These are phyloP conservation scores for Adelognathus sp. DNA, from an alignment of 2,888 invertebrate species.

Conservation along the genomic window DNA sequence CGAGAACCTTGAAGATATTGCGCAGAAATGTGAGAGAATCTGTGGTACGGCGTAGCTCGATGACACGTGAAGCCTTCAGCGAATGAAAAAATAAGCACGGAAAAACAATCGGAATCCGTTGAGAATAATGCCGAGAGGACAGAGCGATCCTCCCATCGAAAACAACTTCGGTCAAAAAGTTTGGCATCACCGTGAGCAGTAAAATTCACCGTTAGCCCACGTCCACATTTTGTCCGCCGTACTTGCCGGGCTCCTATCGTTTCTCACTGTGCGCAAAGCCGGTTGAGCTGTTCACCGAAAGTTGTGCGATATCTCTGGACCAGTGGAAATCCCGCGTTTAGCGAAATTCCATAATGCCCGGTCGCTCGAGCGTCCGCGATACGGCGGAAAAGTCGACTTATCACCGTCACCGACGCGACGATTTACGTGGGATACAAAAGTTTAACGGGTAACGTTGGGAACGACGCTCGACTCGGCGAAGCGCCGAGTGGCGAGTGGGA, in stretches of 20 bases:
- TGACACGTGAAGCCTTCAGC: neutral
- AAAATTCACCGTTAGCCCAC: slow-evolving; percentile 2
- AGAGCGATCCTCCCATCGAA: neutral
- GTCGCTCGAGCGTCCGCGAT: neutral
- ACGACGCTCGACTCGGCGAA: neutral
- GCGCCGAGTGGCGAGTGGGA: neutral
- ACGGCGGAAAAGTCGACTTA: slow-evolving; percentile 1
- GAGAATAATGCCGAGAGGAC: too few relatives aligned
- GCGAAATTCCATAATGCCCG: slow-evolving; percentile 42
- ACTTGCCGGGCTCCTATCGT: neutral
- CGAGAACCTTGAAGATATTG: neutral
- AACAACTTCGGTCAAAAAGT: neutral
- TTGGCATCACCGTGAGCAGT: neutral
- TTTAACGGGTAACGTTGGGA: slow-evolving; percentile 16
- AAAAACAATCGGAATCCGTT: too few relatives aligned
- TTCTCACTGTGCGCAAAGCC: slow-evolving; percentile 8
- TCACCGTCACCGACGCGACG: neutral
- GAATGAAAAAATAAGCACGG: too few relatives aligned
- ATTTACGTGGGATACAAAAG: slow-evolving; percentile 38
- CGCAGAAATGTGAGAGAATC: neutral
- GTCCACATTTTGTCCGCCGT: neutral
- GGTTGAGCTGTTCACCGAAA: slow-evolving; percentile 37
- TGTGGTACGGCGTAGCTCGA: neutral
- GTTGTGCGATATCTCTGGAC: slow-evolving; percentile 19
- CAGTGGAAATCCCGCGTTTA: slow-evolving; percentile 35